Evolutionary conservation across 1,140 invertebrate genomes (phyloP), one percentile per base, ranked within the genome.

Genomic region (Pogonomyrmex californicus): DNA sequence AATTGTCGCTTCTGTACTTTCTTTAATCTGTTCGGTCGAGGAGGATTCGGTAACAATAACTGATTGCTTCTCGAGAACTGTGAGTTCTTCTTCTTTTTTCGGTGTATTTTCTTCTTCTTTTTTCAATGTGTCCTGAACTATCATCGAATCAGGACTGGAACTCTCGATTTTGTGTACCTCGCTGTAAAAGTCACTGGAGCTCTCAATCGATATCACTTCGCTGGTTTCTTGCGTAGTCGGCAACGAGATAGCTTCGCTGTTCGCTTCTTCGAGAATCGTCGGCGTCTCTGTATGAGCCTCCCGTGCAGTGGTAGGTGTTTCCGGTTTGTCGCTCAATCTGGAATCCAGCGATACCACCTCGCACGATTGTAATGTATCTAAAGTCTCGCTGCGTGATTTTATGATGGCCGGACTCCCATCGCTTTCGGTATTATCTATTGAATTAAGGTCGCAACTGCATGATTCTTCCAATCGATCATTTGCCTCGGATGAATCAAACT

Each of bases 361-460:
- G 89, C 96, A 96, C 7, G 96, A 95, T 63, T 96, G 95, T 36
- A 91, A 90, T 0, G 91, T 90, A 6, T 92, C 92, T 23, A 92
- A 49, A 1, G 94, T 92, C 93, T 96, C 87, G 91, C 93, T 93
- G 85, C 93, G 91, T 73, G 95, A 91, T 88, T 94, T 94, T 1
- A 93, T 91, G 36, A 96, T 96, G 4, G 95, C 94, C 1, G 96
- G 96, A 91, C 96, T 96, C 5, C 95, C 96, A 49, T 96, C 96
- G 47, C 96, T 96, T 23, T 96, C 95, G 0, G 96, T 91, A 60
- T 95, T 95, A 49, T 95, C 95, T 63, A 95, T 95, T 1, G 96
- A 96, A 87, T 96, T 96, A 7, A 96, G 92, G 82, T 96, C 95
- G 91, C 96, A 96, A 78, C 96, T 96, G 91, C 96, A 96, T 2